These are phyloP conservation scores for Rhincodon typus DNA, from an alignment of 2,797 vertebrate genomes.

Conservation along the genomic window DNA sequence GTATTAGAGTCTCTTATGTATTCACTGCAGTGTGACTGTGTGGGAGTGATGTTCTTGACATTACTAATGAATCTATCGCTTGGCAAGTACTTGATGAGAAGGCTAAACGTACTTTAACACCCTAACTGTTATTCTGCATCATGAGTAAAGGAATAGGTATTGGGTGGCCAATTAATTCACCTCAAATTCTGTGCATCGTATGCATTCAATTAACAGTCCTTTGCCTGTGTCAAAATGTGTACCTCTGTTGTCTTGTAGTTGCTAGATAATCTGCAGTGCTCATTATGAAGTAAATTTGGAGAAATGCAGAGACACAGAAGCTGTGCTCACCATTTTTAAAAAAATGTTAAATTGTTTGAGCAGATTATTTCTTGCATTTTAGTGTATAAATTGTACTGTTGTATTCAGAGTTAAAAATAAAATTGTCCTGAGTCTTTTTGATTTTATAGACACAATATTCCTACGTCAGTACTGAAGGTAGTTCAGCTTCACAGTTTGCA, in stretches of 20 bases:
- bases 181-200: neutral
- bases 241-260: neutral
- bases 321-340: neutral
- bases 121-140: neutral
- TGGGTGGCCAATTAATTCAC: neutral
- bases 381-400: no score
- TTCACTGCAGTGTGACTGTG: conserved; percentile 40
- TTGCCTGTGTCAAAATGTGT: neutral
- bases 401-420: conserved; percentile 22
- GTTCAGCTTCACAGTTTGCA: conserved; percentile 29
- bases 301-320: neutral
- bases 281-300: neutral
- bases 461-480: conserved; percentile 20
- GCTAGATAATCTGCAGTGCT: neutral
- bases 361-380: neutral
- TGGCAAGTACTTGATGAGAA: conserved; percentile 38
- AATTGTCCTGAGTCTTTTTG: neutral
- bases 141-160: conserved; percentile 1
- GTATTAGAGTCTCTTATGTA: conserved; percentile 39
- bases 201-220: neutral
- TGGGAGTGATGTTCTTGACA: conserved; percentile 44
- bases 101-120: conserved; percentile 31
- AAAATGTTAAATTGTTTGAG: neutral
- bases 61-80: conserved; percentile 44
- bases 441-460: conserved; percentile 6